Percentiles rank a stretch among this genome's conserved stretches.
Conservation (phyloP, 2,888 invertebrate species). For the Helleia helle region DNA sequence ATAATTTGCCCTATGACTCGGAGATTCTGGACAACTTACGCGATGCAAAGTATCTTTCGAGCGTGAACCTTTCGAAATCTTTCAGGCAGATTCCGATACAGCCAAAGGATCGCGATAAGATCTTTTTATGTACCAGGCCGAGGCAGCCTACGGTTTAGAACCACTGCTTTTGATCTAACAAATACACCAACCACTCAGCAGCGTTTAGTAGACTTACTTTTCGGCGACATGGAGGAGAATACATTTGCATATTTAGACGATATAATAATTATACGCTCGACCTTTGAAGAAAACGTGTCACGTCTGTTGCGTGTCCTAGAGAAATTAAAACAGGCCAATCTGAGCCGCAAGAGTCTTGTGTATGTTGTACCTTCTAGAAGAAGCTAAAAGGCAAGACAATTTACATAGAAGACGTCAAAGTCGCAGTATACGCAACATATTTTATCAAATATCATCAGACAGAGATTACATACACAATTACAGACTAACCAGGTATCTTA, state of each 20-base stretch:
- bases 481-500: no score
- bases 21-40: conserved; percentile 16
- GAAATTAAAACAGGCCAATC: no score
- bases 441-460: no score
- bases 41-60: conserved; percentile 10
- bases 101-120: conserved; percentile 1
- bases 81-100: conserved; percentile 11
- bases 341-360: no score
- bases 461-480: no score
- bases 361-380: no score
- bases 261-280: no score
- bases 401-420: no score
- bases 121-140: conserved; percentile 2
- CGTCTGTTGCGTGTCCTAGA: no score
- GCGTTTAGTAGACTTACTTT: conserved; percentile 8
- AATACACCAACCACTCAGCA: conserved; percentile 12
- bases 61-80: conserved; percentile 7
- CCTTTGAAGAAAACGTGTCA: no score
- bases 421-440: no score
- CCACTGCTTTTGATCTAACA: conserved; percentile 2
- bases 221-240: conserved; percentile 5
- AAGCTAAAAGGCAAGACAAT: no score
- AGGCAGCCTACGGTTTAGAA: background rate
- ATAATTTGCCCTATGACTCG: conserved; percentile 17
- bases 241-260: conserved; percentile 8